Evolutionary conservation across 2,113 vertebrate genomes (phyloP), one percentile per base, ranked within the genome.

Genomic region (Entelurus aequoreus): DNA sequence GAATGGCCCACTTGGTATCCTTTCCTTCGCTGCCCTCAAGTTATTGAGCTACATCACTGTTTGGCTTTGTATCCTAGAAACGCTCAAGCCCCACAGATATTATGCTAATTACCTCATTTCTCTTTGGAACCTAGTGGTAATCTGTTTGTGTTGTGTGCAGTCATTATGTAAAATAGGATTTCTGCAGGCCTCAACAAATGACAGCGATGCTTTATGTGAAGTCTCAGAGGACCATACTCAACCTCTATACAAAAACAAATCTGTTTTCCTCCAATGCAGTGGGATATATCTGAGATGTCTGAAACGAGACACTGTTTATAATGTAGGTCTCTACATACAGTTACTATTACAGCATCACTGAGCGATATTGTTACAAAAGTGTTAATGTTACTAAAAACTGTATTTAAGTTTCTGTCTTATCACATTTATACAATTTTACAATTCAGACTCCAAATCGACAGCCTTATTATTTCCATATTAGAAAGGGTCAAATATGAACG

Each of bases 51-150:
- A 68, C 70, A 73, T 81, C 56, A 42, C 76, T 75, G 71, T 86
- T 87, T 83, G 77, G 75, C 70, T 78, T 60, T 59, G 76, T 65
- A 83, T 77, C 75, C 68, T 48, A 72, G 75, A 75, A 82, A 54
- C 5, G 37, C 47, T 72, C 67, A 48, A 53, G 56, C 75, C 75
- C 63, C 55, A 21, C 74, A 73, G 73, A 79, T 62, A 69, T 84
- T 57, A 81, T 69, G 77, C 66, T 80, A 84, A 86, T 77, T 54
- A 75, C 53, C 58, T 40, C 36, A 2, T 16, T 42, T 2, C 16
- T 66, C 65, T 47, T 62, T 63, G 68, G 60, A 58, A 68, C 56
- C 19, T 51, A 47, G 56, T 49, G 69, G 48, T 67, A 66, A 72
- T 76, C 68, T 15, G 56, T 48, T 47, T 1, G 12, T 13, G 21